Conservation (phyloP, 2,797 vertebrate species). For the Scolopax rusticola region DNA sequence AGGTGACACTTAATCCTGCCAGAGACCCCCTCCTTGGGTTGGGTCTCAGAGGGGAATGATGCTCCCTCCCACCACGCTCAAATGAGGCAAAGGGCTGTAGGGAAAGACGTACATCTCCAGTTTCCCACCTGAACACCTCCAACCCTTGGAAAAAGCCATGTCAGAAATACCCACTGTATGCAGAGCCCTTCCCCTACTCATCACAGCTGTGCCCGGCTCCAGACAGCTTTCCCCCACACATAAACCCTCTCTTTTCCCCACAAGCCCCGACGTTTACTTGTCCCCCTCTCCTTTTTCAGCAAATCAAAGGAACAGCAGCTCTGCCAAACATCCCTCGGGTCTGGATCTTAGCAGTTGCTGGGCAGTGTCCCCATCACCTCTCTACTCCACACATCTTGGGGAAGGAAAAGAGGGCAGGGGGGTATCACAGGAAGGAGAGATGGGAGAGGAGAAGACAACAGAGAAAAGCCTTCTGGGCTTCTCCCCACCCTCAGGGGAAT, state of each 20-base stretch:
- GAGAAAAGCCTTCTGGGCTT: background rate
- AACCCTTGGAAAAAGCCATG: background rate
- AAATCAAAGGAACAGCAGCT: background rate
- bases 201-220: background rate
- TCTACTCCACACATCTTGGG: background rate
- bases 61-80: background rate
- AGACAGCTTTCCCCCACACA: background rate
- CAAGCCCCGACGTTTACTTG: background rate
- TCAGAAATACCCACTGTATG: background rate
- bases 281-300: background rate
- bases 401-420: background rate
- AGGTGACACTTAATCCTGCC: background rate
- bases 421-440: background rate
- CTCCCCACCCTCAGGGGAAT: background rate
- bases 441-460: background rate
- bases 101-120: background rate
- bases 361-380: no score
- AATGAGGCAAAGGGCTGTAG: background rate
- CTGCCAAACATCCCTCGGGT: accelerated
- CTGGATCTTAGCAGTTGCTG: accelerated
- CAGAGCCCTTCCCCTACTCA: background rate
- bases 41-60: accelerated
- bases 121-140: background rate
- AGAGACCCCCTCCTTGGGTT: accelerated
- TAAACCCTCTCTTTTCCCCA: background rate